Base-by-base conservation (phyloP, 2,888 invertebrate species). In the Plebejus anna region DNA sequence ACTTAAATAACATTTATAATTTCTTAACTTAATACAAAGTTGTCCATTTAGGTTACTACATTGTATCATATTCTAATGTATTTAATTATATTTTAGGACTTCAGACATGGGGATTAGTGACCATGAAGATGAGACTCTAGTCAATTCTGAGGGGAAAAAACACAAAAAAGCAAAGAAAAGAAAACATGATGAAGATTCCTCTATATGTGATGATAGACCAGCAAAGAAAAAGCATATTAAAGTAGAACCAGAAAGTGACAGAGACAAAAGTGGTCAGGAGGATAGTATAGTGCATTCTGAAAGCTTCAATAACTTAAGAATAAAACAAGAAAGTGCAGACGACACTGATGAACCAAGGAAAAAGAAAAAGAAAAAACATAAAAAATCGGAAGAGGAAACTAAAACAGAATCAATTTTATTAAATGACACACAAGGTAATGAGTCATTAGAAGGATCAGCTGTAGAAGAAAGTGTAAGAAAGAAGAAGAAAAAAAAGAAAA, bases 311-410 rank as follows among this genome's bases (percentile, higher is more conserved):
- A 81, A 88, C 76, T 78, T 84, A 42, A 82, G 82, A 80, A 87
- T 90, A 1, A 88, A 90, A 78, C 81, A 87, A 79, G 90, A 90
- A 77, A 82, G 86, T 78, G 87, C 87, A 80, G 78, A 84, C 66
- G 80, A 81, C 13, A 70, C 79, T n/a, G 77, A 80, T 32, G 59
- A 76, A 51, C 79, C 76, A 75, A 83, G 79, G 71, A 55, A 75
- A 9, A 81, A 84, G 78, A 82, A 61, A n/a, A 70, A 70, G 47
- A 75, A 70, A 73, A 57, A 77, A 57, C 59, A 77, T n/a, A 70
- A 36, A 57, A 75, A 75, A 51, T 71, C 13, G 13, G 47, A 75
- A 70, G 57, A 78, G 6, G 71, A 71, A 42, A 38, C 47, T 42
- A 22, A 51, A 11, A 32, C 28, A 66, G 32, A 55, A 36, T 76